Percentiles rank a stretch among this genome's conserved stretches.
Conservation (phyloP, 2,888 invertebrate species). For the Eupeodes latifasciatus region DNA sequence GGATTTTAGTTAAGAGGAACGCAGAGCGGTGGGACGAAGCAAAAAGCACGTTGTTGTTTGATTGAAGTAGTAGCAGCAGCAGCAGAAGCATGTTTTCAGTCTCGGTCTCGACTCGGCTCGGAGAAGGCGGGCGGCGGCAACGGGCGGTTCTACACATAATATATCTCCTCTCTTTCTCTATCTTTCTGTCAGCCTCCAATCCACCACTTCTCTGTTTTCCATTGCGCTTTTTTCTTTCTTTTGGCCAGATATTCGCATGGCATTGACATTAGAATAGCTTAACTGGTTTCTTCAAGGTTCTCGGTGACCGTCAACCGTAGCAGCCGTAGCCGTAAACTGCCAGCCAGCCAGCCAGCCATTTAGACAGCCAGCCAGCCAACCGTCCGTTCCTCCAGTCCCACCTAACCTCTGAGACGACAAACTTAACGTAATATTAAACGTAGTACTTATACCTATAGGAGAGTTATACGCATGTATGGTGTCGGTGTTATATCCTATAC, state of each 20-base stretch:
- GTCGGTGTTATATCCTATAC: neutral
- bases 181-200: neutral
- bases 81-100: neutral
- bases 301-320: constrained; percentile 77
- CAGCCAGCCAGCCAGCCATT: neutral
- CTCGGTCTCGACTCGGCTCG: neutral
- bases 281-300: constrained; percentile 84
- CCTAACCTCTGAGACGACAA: neutral
- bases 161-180: no score
- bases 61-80: constrained; percentile 18
- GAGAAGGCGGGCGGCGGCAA: no score
- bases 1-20: constrained; percentile 43
- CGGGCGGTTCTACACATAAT: constrained; percentile 3
- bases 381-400: neutral
- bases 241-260: constrained; percentile 78
- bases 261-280: constrained; percentile 84
- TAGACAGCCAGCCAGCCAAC: no score
- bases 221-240: constrained; percentile 64
- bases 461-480: constrained; percentile 27
- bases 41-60: constrained; percentile 69
- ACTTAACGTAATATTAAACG: constrained; percentile 60
- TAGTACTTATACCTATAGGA: neutral
- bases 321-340: constrained; percentile 56
- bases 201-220: constrained; percentile 26
- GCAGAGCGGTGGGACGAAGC: neutral